A percentile compares a stretch with the other conserved stretches of the same genome.
phyloP scores from a whole-genome alignment of 2,113 vertebrate species.

The Stegastes partitus region DNA sequence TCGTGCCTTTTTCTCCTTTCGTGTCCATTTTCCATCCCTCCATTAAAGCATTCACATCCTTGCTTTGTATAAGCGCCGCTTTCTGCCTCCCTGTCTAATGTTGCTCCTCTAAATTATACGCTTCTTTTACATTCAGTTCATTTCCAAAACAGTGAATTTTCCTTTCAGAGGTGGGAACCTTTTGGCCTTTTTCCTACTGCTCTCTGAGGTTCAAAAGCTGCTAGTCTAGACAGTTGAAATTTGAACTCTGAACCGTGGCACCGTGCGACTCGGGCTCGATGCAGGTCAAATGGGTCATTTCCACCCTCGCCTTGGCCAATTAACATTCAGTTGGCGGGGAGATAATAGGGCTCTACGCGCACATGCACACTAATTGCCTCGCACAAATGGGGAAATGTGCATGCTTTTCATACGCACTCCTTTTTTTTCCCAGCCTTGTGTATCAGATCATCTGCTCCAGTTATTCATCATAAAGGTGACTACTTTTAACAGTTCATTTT shows the following conservation, averaged over 20 bases:
- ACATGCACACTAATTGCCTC: conserved; percentile 3
- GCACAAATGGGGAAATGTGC: neutral
- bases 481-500: conserved; percentile 17
- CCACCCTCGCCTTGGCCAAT: conserved; percentile 51
- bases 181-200: conserved; percentile 34
- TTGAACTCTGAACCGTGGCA: conserved; percentile 60
- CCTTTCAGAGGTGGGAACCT: conserved; percentile 38
- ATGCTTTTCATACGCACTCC: neutral
- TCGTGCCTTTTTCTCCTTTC: neutral
- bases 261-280: neutral
- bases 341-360: conserved; percentile 24
- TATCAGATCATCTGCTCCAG: neutral
- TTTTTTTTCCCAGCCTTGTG: neutral
- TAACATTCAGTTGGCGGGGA: conserved; percentile 41
- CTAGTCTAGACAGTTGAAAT: conserved; percentile 50
- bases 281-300: conserved; percentile 58
- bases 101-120: conserved; percentile 2
- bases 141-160: conserved; percentile 32
- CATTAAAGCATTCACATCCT: neutral
- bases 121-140: conserved; percentile 52
- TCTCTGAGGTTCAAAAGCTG: conserved; percentile 51
- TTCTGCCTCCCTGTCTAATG: conserved; percentile 1
- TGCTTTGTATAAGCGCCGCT: neutral
- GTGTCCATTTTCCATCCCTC: neutral
- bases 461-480: conserved; percentile 27